Base-by-base conservation (phyloP, 2,888 invertebrate species). In the Tipula vernalis region DNA sequence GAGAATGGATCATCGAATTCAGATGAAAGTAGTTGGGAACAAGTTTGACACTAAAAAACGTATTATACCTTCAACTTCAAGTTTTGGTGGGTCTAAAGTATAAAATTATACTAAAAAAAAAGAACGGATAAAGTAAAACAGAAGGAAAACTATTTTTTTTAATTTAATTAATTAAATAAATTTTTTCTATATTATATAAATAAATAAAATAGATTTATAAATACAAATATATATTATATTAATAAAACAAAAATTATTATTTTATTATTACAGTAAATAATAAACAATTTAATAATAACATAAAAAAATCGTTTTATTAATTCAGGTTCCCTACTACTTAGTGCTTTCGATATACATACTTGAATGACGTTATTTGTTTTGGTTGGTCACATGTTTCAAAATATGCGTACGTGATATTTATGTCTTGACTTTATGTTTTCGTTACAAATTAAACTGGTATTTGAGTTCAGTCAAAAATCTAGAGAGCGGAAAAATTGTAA, bases 1-100 rank as follows among this genome's bases (percentile, higher is more conserved):
- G 88, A 88, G 84, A 87, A 87, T 36, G 87, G 87, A 15, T 88
- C 88, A 86, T 92, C 93, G 0, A 93, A 93, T 88, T 93, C 93
- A 0, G 93, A 93, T 87, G 93, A 93, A 87, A 93, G 71, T 28
- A 71, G 93, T 89, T 94, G 94, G 94, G 94, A 94, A 88, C 93
- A 93, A 88, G 94, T 84, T 84, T 84, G 71, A 71, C 71, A 18
- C 10, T 71, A 28, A 71, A 28, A 71, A 71, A 28, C 18, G 71
- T 71, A 18, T 71, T 71, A 6, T 18, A 10, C 28, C 6, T 6
- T 28, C 5, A 71, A 28, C 15, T 94, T 94, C 89, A 28, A 71
- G 15, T 28, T 71, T 71, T 10, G 71, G 71, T 28, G 28, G 28
- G 18, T 71, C 10, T 71, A 15, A 18, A 71, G 71, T 71, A 28